Base-by-base conservation (phyloP, 2,113 vertebrate genomes). In the Felis chaus region DNA sequence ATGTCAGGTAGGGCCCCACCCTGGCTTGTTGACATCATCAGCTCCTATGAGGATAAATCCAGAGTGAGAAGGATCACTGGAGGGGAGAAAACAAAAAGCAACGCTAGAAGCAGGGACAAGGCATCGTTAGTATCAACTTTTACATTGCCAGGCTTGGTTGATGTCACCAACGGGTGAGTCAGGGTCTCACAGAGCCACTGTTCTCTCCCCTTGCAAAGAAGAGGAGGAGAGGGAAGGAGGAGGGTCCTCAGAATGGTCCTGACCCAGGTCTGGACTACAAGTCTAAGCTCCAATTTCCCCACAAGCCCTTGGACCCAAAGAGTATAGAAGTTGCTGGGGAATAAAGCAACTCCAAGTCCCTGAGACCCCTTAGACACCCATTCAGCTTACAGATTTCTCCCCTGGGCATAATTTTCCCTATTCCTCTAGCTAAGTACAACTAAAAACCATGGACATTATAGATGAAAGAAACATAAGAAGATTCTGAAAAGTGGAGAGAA, bases 381-480 rank as follows among this genome's bases (percentile, higher is more conserved):
- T 33, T 27, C 68, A 21, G 78, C 45, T 69, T 65, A 45, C 69
- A 55, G n/a, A 33, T 85, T 63, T 66, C 55, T 81, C 85, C 65
- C 39, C 19, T 33, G 48, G 53, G 78, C 14, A 33, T 29, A 90
- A n/a, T 71, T 85, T 79, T 66, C 25, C 71, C 84, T 88, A 36
- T 68, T 94, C 27, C 71, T 93, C 25, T 39, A 33, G 36, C 50
- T 84, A 84, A 93, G 27, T 41, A 87, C 69, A 97, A 65, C 50
- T 57, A 69, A 87, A 65, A 80, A 57, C n/a, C 1, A 63, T 31
- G 55, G 41, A 71, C 33, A 45, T 8, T 53, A n/a, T 39, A 90
- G 18, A 87, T 5, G 11, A 76, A 93, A 69, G 80, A 82, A 81
- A 50, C 21, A 80, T 1, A 73, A 80, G 39, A 80, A 57, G 53